A percentile compares a stretch with the other conserved stretches of the same genome.
Evolutionary conservation across 2,113 vertebrate species (phyloP).

Genomic region (Prochilodus magdalenae): DNA sequence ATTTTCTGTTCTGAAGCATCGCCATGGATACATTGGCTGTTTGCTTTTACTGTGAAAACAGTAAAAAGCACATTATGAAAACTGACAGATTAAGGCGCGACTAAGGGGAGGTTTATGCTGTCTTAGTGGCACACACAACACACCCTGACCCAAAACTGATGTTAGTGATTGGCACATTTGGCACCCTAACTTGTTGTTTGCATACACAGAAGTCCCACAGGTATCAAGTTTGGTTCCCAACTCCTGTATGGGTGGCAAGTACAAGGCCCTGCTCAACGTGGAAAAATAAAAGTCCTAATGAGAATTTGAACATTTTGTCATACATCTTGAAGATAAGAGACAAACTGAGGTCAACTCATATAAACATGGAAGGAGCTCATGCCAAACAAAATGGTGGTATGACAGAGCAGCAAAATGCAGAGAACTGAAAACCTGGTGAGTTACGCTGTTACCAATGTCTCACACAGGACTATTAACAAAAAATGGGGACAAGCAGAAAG

Average conservation of each 20-base stretch:
- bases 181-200: no score
- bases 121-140: no score
- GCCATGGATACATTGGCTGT: conserved; percentile 25
- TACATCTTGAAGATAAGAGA: not conserved
- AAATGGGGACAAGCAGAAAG: no score
- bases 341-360: not conserved
- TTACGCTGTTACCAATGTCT: not conserved
- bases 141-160: no score
- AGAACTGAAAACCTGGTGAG: not conserved
- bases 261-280: not conserved
- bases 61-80: no score
- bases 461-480: no score
- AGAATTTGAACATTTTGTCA: not conserved
- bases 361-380: not conserved
- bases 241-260: not conserved
- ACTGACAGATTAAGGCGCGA: no score
- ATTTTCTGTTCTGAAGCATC: conserved; percentile 13
- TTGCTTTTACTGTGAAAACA: no score
- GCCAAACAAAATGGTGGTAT: not conserved
- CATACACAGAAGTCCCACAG: not conserved
- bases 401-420: not conserved
- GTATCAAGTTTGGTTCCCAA: not conserved
- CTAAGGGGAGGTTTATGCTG: no score
- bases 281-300: not conserved
- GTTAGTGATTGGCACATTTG: no score